Conservation (phyloP, 2,113 vertebrate species). For the Passer montanus region DNA sequence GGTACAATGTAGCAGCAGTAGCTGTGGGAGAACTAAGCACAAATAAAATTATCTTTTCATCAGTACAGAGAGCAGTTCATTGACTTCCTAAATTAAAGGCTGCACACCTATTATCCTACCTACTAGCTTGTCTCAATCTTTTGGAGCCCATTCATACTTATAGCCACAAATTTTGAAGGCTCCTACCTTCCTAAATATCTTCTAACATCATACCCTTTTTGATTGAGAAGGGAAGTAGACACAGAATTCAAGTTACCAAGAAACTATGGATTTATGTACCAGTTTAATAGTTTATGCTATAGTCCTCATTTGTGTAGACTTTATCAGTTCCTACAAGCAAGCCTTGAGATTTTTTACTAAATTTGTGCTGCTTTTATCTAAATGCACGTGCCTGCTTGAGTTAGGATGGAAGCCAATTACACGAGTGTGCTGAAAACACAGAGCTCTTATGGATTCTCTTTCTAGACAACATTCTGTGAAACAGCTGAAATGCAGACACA, state of each 20-base stretch:
- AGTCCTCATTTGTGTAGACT: neutral
- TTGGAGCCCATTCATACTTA: neutral
- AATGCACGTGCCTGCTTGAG: rapidly evolving
- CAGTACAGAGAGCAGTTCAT: neutral
- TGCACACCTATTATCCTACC: neutral
- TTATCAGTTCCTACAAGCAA: neutral
- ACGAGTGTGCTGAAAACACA: neutral
- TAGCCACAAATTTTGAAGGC: neutral
- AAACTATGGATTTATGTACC: neutral
- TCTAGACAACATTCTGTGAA: neutral
- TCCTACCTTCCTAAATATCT: neutral
- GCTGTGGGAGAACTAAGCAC: neutral
- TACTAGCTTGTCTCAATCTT: neutral
- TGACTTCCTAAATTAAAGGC: neutral
- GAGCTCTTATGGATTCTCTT: neutral
- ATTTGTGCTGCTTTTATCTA: neutral
- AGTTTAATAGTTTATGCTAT: neutral
- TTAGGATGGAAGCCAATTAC: neutral
- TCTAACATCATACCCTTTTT: neutral
- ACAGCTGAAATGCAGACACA: neutral
- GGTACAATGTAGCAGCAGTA: neutral
- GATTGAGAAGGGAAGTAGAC: neutral
- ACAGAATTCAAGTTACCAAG: neutral
- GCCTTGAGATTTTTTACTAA: neutral
- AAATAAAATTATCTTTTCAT: neutral